Base-by-base conservation (phyloP, 2,888 invertebrate genomes). In the Tiphia femorata region DNA sequence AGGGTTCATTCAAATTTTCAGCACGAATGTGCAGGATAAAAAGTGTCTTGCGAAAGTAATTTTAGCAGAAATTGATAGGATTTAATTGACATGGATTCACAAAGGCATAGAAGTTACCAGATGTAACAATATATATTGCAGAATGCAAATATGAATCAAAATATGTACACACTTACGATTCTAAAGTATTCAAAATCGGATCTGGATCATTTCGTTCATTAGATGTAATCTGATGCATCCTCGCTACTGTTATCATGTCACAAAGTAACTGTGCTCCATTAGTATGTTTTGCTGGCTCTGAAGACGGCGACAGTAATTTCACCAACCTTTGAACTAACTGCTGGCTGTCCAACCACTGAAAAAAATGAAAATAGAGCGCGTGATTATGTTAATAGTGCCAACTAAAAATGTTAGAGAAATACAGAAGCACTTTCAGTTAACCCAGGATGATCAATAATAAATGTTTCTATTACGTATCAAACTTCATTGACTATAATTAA, bases 331-430 rank as follows among this genome's bases (percentile, higher is more conserved):
- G 92, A 67, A 97, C 90, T 78, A 97, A 89, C 83, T 91, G 88
- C 84, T 96, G 92, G 83, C 93, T 92, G 82, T 93, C 92, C 77
- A 97, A 86, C 96, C 96, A 97, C 96, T 97, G 85, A 19, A 77
- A 80, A 25, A 16, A 43, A 37, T 4, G 1, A 42, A 41, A 43
- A 44, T n/a, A n/a, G n/a, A n/a, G n/a, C n/a, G n/a, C n/a, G n/a
- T n/a, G n/a, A n/a, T n/a, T n/a, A n/a, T n/a, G n/a, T n/a, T n/a
- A n/a, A n/a, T n/a, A n/a, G n/a, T n/a, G n/a, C n/a, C n/a, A n/a
- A n/a, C n/a, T n/a, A n/a, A n/a, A n/a, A n/a, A n/a, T n/a, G n/a
- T n/a, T n/a, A n/a, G n/a, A n/a, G n/a, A n/a, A n/a, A n/a, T n/a
- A n/a, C n/a, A n/a, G n/a, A n/a, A n/a, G n/a, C n/a, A n/a, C n/a